Evolutionary conservation across 2,113 vertebrate genomes (phyloP), one percentile per base, ranked within the genome.

Genomic region (Plecotus auritus): DNA sequence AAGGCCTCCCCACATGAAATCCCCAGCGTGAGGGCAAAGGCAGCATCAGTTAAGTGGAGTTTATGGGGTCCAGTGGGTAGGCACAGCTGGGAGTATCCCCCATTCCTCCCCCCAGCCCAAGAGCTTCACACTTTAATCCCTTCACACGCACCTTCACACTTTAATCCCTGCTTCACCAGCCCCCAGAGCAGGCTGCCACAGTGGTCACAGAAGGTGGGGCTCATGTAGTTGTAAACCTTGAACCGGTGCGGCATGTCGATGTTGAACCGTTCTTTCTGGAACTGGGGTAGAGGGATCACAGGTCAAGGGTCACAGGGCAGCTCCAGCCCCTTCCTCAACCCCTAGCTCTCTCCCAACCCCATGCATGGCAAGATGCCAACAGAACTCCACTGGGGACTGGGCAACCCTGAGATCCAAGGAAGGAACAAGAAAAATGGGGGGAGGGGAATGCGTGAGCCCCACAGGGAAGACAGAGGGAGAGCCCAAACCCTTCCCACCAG

Each of bases 211-310:
- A 99, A 99, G 35, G 99, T 99, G 7, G 99, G 99, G 98, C 99
- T 99, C 99, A 99, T 99, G 98, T 99, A 99, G 98, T 99, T 99
- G 98, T 99, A 93, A 87, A 97, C 99, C 97, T 99, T 99, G 98
- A 99, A 99, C 91, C 99, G 99, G 94, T 99, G 99, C 0, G 99
- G 99, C 99, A 99, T 99, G 98, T 99, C 99, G 4, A 99, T 99
- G 95, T 99, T 99, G 98, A 99, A 99, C n/a, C 99, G 98, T 97
- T 99, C 99, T 98, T 99, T 99, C 98, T 99, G 99, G 98, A 99
- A 99, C 99, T 99, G 98, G 12, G 70, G 78, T 51, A 9, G 5
- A 23, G 30, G 2, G 7, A 67, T 45, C 30, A 70, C 8, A 64
- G 28, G 73, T 54, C 20, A 56, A 66, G 61, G 66, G 51, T 73